phyloP scores from a whole-genome alignment of 2,888 invertebrate species.

The Byasa hedistus region DNA sequence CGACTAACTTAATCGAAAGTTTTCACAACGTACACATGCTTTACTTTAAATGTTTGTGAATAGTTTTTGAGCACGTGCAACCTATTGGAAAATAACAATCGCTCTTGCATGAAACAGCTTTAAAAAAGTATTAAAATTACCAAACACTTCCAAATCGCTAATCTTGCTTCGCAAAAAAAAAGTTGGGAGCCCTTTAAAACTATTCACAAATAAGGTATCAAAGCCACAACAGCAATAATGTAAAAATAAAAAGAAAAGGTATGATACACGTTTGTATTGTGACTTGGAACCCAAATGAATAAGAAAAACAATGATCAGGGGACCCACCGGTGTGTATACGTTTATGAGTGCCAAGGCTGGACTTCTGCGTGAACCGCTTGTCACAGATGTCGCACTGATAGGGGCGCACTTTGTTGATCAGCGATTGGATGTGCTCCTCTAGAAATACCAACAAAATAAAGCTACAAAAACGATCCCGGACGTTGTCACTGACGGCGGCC shows the following conservation, averaged over 20 bases:
- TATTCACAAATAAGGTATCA: conserved; percentile 78
- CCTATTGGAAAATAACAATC: conserved; percentile 39
- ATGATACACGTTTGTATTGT: conserved; percentile 51
- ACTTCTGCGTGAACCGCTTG: conserved; percentile 91
- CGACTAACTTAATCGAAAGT: conserved; percentile 59
- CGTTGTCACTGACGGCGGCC: conserved; percentile 52
- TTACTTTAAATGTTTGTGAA: conserved; percentile 75
- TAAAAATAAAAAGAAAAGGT: conserved; percentile 33
- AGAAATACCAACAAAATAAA: conserved; percentile 79
- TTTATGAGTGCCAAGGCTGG: conserved; percentile 90
- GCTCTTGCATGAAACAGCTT: conserved; percentile 33
- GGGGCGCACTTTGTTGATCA: conserved; percentile 82
- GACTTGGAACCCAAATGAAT: conserved; percentile 72
- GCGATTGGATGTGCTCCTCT: conserved; percentile 82
- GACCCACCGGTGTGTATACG: conserved; percentile 87
- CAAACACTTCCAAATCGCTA: conserved; percentile 59
- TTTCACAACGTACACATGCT: conserved; percentile 79
- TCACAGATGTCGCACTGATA: conserved; percentile 87
- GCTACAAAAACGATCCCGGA: conserved; percentile 70
- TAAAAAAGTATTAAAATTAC: conserved; percentile 34
- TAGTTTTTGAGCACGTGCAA: conserved; percentile 79
- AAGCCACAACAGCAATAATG: conserved; percentile 65
- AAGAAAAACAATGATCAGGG: conserved; percentile 71
- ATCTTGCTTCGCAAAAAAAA: conserved; percentile 39
- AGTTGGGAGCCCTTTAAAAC: conserved; percentile 75